phyloP scores from a whole-genome alignment of 2,888 invertebrate genomes.

The Lithophane ornitopus region DNA sequence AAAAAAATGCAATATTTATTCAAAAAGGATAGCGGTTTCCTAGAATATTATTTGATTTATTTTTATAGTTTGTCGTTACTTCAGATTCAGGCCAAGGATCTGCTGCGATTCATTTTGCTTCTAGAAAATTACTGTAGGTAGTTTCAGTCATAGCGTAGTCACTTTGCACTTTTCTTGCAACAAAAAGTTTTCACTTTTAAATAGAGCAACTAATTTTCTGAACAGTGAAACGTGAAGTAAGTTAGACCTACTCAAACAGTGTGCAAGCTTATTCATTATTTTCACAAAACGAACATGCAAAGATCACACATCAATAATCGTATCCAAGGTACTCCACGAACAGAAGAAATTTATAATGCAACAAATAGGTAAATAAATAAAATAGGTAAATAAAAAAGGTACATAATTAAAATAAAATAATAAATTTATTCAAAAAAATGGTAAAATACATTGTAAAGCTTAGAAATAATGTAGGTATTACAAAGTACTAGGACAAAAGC shows the following conservation, averaged over 20 bases:
- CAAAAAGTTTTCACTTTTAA: not conserved
- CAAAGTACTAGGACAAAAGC: too few species aligned
- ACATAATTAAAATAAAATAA: too few species aligned
- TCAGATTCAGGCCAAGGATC: constrained; percentile 4
- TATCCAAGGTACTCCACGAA: not conserved
- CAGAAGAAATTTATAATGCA: constrained; percentile 28
- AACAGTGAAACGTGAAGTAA: not conserved
- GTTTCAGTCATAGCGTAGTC: not conserved
- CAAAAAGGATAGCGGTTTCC: constrained; percentile 15
- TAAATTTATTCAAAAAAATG: too few species aligned
- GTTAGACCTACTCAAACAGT: not conserved
- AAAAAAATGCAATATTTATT: constrained; percentile 43
- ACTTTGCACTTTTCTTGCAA: not conserved
- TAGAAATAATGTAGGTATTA: too few species aligned
- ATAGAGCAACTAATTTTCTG: not conserved
- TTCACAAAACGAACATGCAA: not conserved
- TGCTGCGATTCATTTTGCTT: constrained; percentile 25
- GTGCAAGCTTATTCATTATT: not conserved
- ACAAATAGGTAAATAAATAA: constrained; percentile 18
- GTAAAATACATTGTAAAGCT: too few species aligned
- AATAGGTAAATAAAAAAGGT: too few species aligned
- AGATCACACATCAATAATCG: not conserved
- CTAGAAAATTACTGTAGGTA: constrained; percentile 19
- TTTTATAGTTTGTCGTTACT: constrained; percentile 38
- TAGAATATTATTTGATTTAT: constrained; percentile 51